These are phyloP conservation scores for Casuarius casuarius DNA, from an alignment of 2,113 vertebrate species.

Conservation along the genomic window DNA sequence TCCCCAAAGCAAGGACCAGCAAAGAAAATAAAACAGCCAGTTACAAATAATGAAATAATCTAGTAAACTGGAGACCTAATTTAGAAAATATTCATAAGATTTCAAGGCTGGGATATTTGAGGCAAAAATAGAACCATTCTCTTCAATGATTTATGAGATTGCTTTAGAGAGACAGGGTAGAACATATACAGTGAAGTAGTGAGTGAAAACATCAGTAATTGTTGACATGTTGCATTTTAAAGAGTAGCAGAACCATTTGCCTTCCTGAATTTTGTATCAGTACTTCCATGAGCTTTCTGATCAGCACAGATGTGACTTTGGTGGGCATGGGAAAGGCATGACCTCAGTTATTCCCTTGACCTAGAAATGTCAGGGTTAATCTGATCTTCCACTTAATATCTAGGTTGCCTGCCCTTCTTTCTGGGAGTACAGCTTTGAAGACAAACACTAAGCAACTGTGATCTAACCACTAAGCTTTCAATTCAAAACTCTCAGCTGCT, in stretches of 20 bases:
- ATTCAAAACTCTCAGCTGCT: constrained; percentile 8
- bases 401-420: constrained; percentile 49
- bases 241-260: constrained; percentile 28
- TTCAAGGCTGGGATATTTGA: constrained; percentile 71
- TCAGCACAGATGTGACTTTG: constrained; percentile 54
- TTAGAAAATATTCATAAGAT: constrained; percentile 74
- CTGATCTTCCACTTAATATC: constrained; percentile 45
- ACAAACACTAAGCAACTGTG: neutral
- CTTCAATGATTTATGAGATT: constrained; percentile 82
- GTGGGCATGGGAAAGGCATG: constrained; percentile 37
- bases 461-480: constrained; percentile 32
- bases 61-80: constrained; percentile 72
- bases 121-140: constrained; percentile 78
- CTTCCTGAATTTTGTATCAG: constrained; percentile 64
- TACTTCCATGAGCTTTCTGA: constrained; percentile 36
- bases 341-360: constrained; percentile 55
- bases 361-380: constrained; percentile 72
- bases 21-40: constrained; percentile 31
- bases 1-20: neutral
- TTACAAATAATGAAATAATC: constrained; percentile 62
- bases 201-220: constrained; percentile 69
- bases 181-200: constrained; percentile 72
- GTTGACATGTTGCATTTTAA: constrained; percentile 54
- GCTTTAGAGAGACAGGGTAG: constrained; percentile 75
- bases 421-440: constrained; percentile 25